Percentiles rank a stretch among this genome's conserved stretches.
These are phyloP conservation scores for Melanophora roralis DNA, from an alignment of 2,888 invertebrate genomes.

Conservation along the genomic window DNA sequence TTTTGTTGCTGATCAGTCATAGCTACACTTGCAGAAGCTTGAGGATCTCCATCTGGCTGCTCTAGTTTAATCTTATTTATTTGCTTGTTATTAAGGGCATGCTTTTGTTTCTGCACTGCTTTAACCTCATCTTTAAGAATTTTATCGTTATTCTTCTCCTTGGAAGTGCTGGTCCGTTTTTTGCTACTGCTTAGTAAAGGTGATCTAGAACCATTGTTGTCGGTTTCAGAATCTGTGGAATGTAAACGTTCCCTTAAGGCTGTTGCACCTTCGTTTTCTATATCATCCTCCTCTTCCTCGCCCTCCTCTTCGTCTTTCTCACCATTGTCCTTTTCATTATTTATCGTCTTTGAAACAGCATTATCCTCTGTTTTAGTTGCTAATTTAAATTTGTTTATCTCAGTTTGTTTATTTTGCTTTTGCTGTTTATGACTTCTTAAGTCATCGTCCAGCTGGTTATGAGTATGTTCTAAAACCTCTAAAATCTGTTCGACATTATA, in stretches of 20 bases:
- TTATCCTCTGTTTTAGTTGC: neutral
- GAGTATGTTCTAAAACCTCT: slow-evolving; percentile 70
- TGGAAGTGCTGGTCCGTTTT: slow-evolving; percentile 54
- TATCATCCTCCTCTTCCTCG: slow-evolving; percentile 45
- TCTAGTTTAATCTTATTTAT: slow-evolving; percentile 35
- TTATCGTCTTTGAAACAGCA: neutral
- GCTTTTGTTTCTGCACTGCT: slow-evolving; percentile 62
- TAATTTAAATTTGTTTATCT: slow-evolving; percentile 33
- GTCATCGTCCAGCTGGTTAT: slow-evolving; percentile 69
- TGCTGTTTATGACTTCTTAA: slow-evolving; percentile 46
- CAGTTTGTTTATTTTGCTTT: slow-evolving; percentile 32
- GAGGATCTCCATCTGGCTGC: slow-evolving; percentile 51
- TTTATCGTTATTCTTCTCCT: slow-evolving; percentile 66
- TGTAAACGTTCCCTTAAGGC: slow-evolving; percentile 68
- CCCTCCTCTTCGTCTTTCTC: neutral
- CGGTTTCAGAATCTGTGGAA: slow-evolving; percentile 82
- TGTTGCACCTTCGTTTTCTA: slow-evolving; percentile 45
- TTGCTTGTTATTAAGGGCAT: slow-evolving; percentile 47
- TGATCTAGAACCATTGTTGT: slow-evolving; percentile 84
- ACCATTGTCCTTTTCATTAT: too few relatives aligned
- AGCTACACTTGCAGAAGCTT: slow-evolving; percentile 7
- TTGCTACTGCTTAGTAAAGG: slow-evolving; percentile 80
- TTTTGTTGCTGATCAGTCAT: slow-evolving; percentile 20
- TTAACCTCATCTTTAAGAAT: slow-evolving; percentile 67
- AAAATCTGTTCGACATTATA: slow-evolving; percentile 72